Evolutionary conservation across 2,113 vertebrate genomes (phyloP).

Genomic region (Meriones unguiculatus): DNA sequence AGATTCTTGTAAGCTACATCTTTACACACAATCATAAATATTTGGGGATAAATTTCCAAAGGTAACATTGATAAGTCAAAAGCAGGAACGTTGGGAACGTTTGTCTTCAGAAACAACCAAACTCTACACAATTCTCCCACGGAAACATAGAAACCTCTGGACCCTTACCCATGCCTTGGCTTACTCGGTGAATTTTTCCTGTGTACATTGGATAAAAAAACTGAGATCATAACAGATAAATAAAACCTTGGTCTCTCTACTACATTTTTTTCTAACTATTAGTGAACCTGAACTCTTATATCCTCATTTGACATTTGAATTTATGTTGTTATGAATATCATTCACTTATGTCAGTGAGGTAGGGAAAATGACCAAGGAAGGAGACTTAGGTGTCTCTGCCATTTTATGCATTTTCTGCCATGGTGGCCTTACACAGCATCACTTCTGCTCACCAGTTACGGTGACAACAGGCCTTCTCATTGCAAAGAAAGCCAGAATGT

Average conservation of each 20-base stretch:
- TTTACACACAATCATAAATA: not conserved
- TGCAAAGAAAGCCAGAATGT: not conserved
- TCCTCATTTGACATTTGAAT: not conserved
- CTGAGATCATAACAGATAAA: not conserved
- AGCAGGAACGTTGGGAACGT: not conserved
- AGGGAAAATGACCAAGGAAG: not conserved
- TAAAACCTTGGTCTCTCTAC: not conserved
- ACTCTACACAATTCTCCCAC: no score
- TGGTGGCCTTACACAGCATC: not conserved
- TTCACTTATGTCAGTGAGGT: not conserved
- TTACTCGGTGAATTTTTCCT: not conserved
- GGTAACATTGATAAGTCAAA: not conserved
- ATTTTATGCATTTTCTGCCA: not conserved
- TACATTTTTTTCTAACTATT: not conserved
- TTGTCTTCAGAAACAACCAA: not conserved
- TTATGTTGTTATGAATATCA: not conserved
- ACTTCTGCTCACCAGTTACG: accelerated
- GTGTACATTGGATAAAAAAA: not conserved
- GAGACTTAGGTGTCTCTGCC: not conserved
- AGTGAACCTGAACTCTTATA: not conserved
- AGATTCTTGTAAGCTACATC: not conserved
- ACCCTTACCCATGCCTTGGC: not conserved
- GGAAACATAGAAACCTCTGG: not conserved
- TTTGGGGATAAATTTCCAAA: not conserved
- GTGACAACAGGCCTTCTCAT: no score